Conservation (phyloP, 1,140 invertebrate species). For the Apolygus lucorum region DNA sequence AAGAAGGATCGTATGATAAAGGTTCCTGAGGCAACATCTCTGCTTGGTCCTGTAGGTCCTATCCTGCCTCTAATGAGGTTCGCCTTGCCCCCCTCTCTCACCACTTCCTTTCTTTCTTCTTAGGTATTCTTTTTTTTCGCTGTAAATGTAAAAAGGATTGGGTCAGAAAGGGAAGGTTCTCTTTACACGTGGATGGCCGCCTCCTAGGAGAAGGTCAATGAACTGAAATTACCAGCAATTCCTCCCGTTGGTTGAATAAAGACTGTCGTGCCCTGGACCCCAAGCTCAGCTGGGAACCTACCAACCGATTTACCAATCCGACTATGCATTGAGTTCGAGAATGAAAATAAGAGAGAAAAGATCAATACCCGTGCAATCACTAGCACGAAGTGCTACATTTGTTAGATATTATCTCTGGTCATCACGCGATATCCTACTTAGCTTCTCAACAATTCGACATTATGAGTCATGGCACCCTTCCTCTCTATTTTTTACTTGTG, state of each 20-base stretch:
- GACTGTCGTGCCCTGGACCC: slow-evolving; percentile 10
- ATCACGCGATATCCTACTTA: slow-evolving; percentile 14
- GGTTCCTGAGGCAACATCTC: no score
- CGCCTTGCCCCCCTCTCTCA: not conserved
- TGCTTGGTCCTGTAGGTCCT: not conserved
- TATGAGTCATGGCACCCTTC: not conserved
- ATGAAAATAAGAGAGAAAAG: not conserved
- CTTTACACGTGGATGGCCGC: slow-evolving; percentile 3
- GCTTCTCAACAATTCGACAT: not conserved
- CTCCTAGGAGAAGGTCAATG: slow-evolving; percentile 9
- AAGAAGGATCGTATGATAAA: no score
- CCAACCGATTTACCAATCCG: slow-evolving; percentile 10
- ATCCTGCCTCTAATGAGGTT: not conserved
- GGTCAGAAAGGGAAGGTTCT: not conserved
- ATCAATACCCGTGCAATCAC: slow-evolving; percentile 16
- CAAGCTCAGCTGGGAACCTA: not conserved
- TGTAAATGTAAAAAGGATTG: not conserved
- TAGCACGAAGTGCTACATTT: slow-evolving; percentile 19
- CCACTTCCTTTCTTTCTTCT: not conserved
- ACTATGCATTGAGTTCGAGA: slow-evolving; percentile 2
- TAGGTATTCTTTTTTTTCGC: not conserved
- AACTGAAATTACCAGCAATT: slow-evolving; percentile 20
- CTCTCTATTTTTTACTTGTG: not conserved
- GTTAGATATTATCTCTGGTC: slow-evolving; percentile 11
- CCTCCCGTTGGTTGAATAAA: slow-evolving; percentile 13